Percentiles rank a stretch among this genome's conserved stretches.
phyloP scores from a whole-genome alignment of 2,888 invertebrate genomes.

The Dasypolia templi region DNA sequence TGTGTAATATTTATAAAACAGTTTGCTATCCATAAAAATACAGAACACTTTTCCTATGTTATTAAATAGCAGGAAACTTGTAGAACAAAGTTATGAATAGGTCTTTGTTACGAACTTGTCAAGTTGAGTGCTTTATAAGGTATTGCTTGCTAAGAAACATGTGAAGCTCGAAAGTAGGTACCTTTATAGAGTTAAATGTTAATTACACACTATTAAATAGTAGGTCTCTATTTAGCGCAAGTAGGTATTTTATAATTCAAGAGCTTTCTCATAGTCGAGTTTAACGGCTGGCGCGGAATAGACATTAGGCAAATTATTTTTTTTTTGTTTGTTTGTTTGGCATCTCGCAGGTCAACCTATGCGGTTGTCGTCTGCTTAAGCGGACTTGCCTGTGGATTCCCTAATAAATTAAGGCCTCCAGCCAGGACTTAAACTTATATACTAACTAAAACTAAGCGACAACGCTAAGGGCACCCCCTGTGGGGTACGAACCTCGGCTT shows the following conservation, averaged over 20 bases:
- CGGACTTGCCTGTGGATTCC: too few species aligned
- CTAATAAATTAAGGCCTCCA: too few species aligned
- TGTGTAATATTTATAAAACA: conserved; percentile 34
- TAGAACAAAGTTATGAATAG: background rate
- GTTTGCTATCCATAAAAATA: background rate
- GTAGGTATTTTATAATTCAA: background rate
- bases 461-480: too few species aligned
- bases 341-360: too few species aligned
- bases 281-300: conserved; percentile 6
- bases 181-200: background rate
- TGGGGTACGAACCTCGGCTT: too few species aligned
- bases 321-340: too few species aligned
- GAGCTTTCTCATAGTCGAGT: conserved; percentile 13
- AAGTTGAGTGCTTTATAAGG: background rate
- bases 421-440: too few species aligned
- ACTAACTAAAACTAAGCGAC: too few species aligned
- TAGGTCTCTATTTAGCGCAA: background rate
- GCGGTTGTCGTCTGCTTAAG: too few species aligned
- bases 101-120: conserved; percentile 4
- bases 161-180: background rate
- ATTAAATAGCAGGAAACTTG: background rate
- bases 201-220: background rate
- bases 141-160: background rate
- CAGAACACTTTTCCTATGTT: background rate
- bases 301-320: too few species aligned